Percentiles rank a stretch among this genome's conserved stretches.
These are phyloP conservation scores for Siniperca knerii DNA, from an alignment of 2,113 vertebrate species.

Conservation along the genomic window DNA sequence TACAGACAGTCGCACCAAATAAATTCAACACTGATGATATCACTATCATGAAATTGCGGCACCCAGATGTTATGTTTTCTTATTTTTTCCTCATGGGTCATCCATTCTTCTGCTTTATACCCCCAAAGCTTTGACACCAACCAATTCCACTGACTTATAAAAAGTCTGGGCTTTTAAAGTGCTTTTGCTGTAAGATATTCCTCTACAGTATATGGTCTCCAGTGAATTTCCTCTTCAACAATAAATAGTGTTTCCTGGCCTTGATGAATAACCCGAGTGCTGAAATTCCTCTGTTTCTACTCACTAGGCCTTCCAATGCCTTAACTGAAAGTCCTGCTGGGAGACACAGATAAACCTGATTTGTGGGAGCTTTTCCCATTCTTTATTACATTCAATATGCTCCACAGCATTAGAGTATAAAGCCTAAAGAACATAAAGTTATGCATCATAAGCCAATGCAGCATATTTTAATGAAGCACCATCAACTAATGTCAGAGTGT, in stretches of 20 bases:
- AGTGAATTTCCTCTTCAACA: constrained; percentile 54
- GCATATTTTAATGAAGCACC: constrained; percentile 36
- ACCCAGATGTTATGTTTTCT: constrained; percentile 17
- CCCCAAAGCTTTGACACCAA: constrained; percentile 39
- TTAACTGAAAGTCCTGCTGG: constrained; percentile 47
- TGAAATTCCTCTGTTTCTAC: constrained; percentile 52
- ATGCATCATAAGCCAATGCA: constrained; percentile 39
- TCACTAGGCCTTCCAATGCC: constrained; percentile 20
- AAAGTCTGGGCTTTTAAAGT: constrained; percentile 37
- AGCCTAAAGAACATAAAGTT: constrained; percentile 38
- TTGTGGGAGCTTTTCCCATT: constrained; percentile 53
- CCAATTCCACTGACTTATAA: constrained; percentile 49
- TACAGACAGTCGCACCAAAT: constrained; percentile 17
- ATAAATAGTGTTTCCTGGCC: constrained; percentile 65
- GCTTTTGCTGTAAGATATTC: constrained; percentile 47
- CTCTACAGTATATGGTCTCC: constrained; percentile 43
- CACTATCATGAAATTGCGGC: constrained; percentile 21
- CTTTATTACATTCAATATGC: constrained; percentile 57
- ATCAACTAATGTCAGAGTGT: constrained; percentile 16
- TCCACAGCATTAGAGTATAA: constrained; percentile 19
- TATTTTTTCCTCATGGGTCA: constrained; percentile 28
- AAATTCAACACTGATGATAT: constrained; percentile 14
- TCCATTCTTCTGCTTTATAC: constrained; percentile 33
- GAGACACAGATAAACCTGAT: constrained; percentile 67
- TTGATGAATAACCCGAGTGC: constrained; percentile 65